These are phyloP conservation scores for Oreortyx pictus DNA, from an alignment of 2,797 vertebrate species.

Conservation along the genomic window DNA sequence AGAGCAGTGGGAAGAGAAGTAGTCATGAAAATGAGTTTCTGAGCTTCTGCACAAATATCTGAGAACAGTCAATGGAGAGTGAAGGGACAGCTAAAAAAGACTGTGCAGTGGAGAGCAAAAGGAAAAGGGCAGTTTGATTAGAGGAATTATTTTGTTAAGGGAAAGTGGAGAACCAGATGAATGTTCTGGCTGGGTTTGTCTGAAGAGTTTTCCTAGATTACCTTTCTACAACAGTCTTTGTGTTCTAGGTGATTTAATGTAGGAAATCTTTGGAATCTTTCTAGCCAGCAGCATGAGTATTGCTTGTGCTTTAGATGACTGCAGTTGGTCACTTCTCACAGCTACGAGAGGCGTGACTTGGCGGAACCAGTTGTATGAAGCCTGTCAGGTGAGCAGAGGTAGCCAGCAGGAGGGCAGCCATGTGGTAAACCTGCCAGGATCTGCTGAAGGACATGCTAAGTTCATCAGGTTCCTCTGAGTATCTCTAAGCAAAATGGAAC, in stretches of 20 bases:
- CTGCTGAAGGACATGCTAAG: rapidly evolving
- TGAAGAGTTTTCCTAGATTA: not conserved
- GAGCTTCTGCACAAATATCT: not conserved
- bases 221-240: not conserved
- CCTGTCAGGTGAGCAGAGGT: rapidly evolving
- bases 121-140: not conserved
- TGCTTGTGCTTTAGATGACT: not conserved
- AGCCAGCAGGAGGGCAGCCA: rapidly evolving
- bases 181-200: not conserved
- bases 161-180: not conserved
- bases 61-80: not conserved
- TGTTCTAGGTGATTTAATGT: rapidly evolving
- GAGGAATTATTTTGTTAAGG: not conserved
- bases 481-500: not conserved
- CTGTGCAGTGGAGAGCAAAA: not conserved
- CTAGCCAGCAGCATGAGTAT: not conserved
- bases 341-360: not conserved
- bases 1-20: not conserved
- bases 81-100: not conserved
- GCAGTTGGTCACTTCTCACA: not conserved
- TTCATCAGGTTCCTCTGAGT: not conserved
- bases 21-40: not conserved
- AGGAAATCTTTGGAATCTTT: not conserved
- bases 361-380: rapidly evolving
- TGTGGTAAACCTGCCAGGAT: rapidly evolving